Evolutionary conservation across 2,888 invertebrate species (phyloP).

Genomic region (Ametastegia equiseti): DNA sequence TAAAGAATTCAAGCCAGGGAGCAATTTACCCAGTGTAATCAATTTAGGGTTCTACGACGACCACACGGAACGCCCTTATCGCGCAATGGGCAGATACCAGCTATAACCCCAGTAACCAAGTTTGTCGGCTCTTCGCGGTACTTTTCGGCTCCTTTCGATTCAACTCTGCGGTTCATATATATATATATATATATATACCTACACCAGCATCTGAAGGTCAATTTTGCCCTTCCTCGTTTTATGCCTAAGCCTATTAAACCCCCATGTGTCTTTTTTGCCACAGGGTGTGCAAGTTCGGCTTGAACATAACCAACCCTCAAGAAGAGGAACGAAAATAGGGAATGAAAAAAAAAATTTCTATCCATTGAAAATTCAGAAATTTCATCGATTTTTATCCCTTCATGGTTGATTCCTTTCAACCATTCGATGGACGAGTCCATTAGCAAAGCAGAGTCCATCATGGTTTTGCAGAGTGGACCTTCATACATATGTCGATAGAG

Average conservation of each 20-base stretch:
- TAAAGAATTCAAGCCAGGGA: constrained; percentile 43
- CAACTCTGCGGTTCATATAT: too few relatives aligned
- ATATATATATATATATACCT: too few relatives aligned
- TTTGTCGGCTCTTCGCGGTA: constrained; percentile 39
- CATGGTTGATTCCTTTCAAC: too few relatives aligned
- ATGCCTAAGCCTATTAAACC: constrained; percentile 43
- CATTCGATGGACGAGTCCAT: too few relatives aligned
- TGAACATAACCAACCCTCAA: too few relatives aligned
- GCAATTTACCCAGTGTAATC: constrained; percentile 42
- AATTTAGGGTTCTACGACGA: constrained; percentile 40
- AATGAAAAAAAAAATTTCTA: too few relatives aligned
- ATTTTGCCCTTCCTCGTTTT: constrained; percentile 23
- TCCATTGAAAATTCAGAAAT: too few relatives aligned
- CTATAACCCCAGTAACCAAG: constrained; percentile 8
- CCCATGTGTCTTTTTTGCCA: constrained; percentile 23
- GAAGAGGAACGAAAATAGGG: too few relatives aligned
- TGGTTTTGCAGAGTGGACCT: too few relatives aligned
- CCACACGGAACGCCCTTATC: constrained; percentile 44
- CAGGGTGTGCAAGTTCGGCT: background rate
- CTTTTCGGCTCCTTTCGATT: constrained; percentile 42
- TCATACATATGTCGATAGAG: background rate
- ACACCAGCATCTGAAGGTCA: constrained; percentile 27
- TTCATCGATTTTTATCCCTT: too few relatives aligned
- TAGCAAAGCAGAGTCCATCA: too few relatives aligned
- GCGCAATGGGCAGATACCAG: constrained; percentile 41